Evolutionary conservation across 1,140 invertebrate genomes (phyloP).

Genomic region (Phthorimaea operculella): DNA sequence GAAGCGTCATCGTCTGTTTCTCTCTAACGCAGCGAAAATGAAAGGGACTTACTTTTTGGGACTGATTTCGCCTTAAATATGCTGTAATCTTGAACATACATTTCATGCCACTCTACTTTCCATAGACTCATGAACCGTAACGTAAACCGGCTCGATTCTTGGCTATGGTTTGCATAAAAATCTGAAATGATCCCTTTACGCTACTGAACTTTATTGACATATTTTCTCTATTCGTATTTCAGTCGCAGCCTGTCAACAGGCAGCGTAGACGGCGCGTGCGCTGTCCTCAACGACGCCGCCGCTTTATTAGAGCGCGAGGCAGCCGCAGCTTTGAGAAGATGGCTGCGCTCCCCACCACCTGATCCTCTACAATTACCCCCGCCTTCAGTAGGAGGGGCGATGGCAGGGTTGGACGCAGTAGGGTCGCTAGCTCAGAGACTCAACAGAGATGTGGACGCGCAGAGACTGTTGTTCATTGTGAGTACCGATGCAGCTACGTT

Average conservation of each 20-base stretch:
- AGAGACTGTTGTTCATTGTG: conserved; percentile 77
- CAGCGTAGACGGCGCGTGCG: conserved; percentile 95
- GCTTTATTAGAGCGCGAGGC: conserved; percentile 90
- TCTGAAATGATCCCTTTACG: too few species aligned
- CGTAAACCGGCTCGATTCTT: too few species aligned
- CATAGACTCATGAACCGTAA: too few species aligned
- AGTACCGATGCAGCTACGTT: conserved; percentile 18
- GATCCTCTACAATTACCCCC: conserved; percentile 85
- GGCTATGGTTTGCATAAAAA: too few species aligned
- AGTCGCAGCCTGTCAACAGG: conserved; percentile 85
- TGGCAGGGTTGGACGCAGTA: conserved; percentile 84
- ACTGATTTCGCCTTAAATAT: too few species aligned
- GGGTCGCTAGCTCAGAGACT: conserved; percentile 83
- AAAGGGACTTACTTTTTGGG: too few species aligned
- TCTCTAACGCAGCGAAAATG: too few species aligned
- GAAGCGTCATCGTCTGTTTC: too few species aligned
- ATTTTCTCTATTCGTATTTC: too few species aligned
- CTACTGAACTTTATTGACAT: too few species aligned
- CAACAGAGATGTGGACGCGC: conserved; percentile 84
- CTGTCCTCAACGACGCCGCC: conserved; percentile 94
- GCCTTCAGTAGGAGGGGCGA: conserved; percentile 81
- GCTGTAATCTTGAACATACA: too few species aligned
- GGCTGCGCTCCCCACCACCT: conserved; percentile 86
- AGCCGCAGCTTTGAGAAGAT: conserved; percentile 78
- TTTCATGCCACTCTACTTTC: too few species aligned